phyloP scores from a whole-genome alignment of 1,140 invertebrate species.

The Caenorhabditis latens region DNA sequence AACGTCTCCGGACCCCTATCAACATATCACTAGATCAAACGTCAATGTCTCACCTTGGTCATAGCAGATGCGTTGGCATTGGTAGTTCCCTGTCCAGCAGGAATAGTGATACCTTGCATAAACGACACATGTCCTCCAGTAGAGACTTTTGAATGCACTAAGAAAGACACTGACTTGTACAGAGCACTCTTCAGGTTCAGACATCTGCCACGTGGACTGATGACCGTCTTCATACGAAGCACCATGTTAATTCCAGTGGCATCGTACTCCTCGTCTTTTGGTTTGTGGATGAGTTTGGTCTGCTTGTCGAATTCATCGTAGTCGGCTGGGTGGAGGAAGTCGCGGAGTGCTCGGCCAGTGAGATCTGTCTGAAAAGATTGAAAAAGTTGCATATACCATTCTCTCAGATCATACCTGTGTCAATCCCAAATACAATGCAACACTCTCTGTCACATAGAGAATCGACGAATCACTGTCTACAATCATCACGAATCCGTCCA shows the following conservation, averaged over 20 bases:
- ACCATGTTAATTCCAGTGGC: constrained; percentile 59
- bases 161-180: constrained; percentile 63
- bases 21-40: background rate
- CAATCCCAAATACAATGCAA: constrained; percentile 78
- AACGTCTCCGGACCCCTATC: constrained; percentile 4
- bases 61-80: constrained; percentile 56
- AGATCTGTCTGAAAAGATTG: constrained; percentile 75
- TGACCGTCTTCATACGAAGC: constrained; percentile 73
- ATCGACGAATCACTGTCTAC: constrained; percentile 74
- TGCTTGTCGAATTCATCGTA: constrained; percentile 69
- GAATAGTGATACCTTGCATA: constrained; percentile 61
- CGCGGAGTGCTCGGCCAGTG: constrained; percentile 69
- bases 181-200: constrained; percentile 71
- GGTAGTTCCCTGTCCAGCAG: constrained; percentile 61
- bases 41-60: constrained; percentile 45
- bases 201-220: constrained; percentile 70
- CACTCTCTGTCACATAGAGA: constrained; percentile 79
- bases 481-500: constrained; percentile 74
- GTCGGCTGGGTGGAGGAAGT: constrained; percentile 69
- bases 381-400: too few species aligned
- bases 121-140: constrained; percentile 58
- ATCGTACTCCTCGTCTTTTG: constrained; percentile 16
- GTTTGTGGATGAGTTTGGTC: constrained; percentile 32
- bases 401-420: background rate
- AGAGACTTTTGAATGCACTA: constrained; percentile 32